These are phyloP conservation scores for Trachelus tabidus DNA, from an alignment of 2,888 invertebrate genomes.

Conservation along the genomic window DNA sequence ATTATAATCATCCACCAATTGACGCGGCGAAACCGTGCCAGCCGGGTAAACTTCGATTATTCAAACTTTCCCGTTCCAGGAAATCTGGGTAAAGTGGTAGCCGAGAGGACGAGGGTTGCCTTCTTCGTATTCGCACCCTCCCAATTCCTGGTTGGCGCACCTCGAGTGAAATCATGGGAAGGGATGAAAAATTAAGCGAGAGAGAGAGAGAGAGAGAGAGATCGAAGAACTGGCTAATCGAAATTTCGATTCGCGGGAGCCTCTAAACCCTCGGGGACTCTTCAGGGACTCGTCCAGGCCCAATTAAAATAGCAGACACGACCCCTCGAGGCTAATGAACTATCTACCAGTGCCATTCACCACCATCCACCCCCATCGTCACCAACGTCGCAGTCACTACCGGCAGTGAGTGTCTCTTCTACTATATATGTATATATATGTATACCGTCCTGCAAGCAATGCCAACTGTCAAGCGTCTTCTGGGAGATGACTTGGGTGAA, in stretches of 20 bases:
- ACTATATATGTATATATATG: no score
- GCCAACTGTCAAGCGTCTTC: no score
- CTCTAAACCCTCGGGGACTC: no score
- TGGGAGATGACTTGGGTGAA: no score
- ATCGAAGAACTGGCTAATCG: background rate
- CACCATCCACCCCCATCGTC: no score
- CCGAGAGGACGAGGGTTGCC: background rate
- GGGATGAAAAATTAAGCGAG: background rate
- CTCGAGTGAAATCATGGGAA: background rate
- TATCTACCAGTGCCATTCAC: background rate
- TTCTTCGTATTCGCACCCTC: no score
- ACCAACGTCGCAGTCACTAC: no score
- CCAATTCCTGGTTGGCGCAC: no score
- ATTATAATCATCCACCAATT: constrained; percentile 4
- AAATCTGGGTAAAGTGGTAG: background rate
- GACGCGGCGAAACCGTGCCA: background rate
- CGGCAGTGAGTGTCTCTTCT: no score
- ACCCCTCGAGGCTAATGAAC: constrained; percentile 1
- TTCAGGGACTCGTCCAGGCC: background rate
- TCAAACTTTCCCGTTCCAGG: background rate
- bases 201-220: constrained; percentile 6
- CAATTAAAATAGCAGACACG: constrained; percentile 2
- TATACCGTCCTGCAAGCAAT: no score
- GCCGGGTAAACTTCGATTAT: constrained; percentile 7
- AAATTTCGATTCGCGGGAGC: no score